phyloP scores from a whole-genome alignment of 2,113 vertebrate genomes.

The Perognathus longimembris region DNA sequence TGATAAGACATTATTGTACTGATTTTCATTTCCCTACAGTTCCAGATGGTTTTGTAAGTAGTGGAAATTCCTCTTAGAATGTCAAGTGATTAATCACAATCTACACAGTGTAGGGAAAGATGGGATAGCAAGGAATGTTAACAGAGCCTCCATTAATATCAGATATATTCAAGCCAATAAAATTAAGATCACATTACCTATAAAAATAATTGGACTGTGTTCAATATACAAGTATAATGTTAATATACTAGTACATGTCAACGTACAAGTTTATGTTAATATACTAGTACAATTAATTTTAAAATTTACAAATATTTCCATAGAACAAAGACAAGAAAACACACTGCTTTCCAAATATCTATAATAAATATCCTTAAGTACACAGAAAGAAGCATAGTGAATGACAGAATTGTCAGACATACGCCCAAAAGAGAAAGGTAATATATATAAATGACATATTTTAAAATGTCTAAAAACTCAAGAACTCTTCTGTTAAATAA shows the following conservation, averaged over 20 bases:
- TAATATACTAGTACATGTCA: no score
- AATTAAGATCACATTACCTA: slow-evolving; percentile 9
- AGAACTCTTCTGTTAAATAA: slow-evolving; percentile 24
- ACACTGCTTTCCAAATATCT: slow-evolving; percentile 40
- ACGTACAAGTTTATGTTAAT: no score
- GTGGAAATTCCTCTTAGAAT: slow-evolving; percentile 15
- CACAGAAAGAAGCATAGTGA: neutral
- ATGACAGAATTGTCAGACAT: neutral
- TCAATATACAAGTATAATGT: neutral
- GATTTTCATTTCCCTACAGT: slow-evolving; percentile 10
- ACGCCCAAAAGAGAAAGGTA: neutral
- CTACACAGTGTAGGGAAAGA: neutral
- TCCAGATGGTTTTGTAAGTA: slow-evolving; percentile 22
- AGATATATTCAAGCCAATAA: slow-evolving; percentile 48
- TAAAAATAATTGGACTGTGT: slow-evolving; percentile 49
- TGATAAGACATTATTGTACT: neutral
- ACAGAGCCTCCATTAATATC: neutral
- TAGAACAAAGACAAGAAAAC: neutral
- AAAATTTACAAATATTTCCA: slow-evolving; percentile 24
- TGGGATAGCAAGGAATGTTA: neutral
- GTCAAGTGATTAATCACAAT: slow-evolving; percentile 6
- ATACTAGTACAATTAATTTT: no score
- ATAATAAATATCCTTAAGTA: neutral
- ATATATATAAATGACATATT: neutral
- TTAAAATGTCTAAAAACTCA: slow-evolving; percentile 35